Conservation (phyloP, 2,113 vertebrate genomes). For the Rhagologus leucostigma region DNA sequence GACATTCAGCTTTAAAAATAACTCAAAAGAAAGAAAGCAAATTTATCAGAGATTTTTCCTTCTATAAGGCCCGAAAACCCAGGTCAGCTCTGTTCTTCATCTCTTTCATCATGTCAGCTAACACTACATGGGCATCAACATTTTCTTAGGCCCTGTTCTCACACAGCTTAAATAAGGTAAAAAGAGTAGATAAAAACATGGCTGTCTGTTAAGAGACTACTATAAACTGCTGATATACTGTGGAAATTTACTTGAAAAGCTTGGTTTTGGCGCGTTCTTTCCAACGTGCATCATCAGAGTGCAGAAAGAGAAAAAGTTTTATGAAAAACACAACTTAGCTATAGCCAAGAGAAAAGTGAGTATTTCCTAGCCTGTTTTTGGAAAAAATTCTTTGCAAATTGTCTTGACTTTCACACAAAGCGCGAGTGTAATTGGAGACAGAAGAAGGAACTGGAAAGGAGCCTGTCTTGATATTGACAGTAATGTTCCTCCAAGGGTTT, state of each 20-base stretch:
- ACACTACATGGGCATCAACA: not conserved
- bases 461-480: not conserved
- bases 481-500: not conserved
- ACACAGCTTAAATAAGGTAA: not conserved
- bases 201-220: not conserved
- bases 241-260: not conserved
- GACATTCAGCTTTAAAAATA: not conserved
- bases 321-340: not conserved
- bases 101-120: not conserved
- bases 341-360: not conserved
- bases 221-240: not conserved
- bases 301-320: not conserved
- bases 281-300: not conserved
- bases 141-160: not conserved
- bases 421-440: not conserved
- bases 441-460: not conserved
- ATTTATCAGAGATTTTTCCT: not conserved
- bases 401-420: not conserved
- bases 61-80: not conserved
- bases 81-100: not conserved
- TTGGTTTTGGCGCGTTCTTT: not conserved
- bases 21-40: not conserved
- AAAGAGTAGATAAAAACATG: not conserved
- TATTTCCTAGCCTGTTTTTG: not conserved
- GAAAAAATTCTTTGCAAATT: not conserved